Conservation (phyloP, 2,113 vertebrate species). For the Ammodytes dubius region DNA sequence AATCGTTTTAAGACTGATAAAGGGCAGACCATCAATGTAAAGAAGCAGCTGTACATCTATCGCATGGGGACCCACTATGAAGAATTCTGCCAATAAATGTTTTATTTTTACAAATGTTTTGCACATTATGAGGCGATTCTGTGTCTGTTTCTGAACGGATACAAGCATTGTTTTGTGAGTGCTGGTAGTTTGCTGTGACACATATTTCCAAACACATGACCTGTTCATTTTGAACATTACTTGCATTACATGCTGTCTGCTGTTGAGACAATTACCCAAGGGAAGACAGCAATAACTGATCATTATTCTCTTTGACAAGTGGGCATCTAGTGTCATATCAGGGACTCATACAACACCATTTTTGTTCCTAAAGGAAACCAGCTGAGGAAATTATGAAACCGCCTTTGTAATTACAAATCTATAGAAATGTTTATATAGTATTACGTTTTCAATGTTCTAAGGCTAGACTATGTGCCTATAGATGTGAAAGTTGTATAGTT, state of each 20-base stretch:
- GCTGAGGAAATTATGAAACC: neutral
- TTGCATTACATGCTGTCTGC: no score
- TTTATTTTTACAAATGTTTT: neutral
- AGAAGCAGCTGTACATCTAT: neutral
- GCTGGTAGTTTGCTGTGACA: neutral
- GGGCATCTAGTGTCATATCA: neutral
- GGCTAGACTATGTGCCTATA: neutral
- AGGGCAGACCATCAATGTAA: neutral
- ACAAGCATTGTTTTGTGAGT: neutral
- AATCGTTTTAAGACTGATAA: neutral
- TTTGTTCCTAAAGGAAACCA: constrained; percentile 8
- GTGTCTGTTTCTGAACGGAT: neutral
- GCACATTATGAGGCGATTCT: neutral
- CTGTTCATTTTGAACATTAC: neutral
- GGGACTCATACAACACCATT: neutral
- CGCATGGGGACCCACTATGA: neutral
- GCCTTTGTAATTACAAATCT: neutral
- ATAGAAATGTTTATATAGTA: constrained; percentile 14
- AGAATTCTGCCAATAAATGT: neutral
- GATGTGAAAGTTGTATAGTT: neutral
- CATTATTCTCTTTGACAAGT: neutral
- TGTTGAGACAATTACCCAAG: neutral
- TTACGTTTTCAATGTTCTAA: neutral
- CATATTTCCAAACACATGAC: neutral
- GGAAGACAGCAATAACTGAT: neutral